These are phyloP conservation scores for Diorhabda elongata DNA, from an alignment of 1,140 invertebrate species.

Conservation along the genomic window DNA sequence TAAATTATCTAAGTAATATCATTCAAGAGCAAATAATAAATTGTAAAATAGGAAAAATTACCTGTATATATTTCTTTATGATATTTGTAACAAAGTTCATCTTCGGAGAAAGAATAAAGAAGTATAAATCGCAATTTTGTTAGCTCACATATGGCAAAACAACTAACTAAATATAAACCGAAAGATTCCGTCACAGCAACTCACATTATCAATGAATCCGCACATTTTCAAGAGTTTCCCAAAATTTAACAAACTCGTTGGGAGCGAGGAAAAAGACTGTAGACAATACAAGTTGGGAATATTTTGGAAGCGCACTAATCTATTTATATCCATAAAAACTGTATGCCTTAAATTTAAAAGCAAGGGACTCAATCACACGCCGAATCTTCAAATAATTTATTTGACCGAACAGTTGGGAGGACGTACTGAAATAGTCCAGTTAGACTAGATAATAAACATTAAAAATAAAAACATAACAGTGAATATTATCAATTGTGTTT, in stretches of 20 bases:
- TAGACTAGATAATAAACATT: not conserved
- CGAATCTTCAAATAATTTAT: conserved; percentile 1
- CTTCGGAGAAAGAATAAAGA: not conserved
- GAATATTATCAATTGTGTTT: no score
- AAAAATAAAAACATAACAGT: no score
- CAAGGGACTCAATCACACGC: conserved; percentile 1
- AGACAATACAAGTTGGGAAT: not conserved
- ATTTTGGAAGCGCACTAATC: not conserved
- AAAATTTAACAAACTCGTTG: not conserved
- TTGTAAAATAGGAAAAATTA: not conserved
- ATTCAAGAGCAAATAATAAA: no score
- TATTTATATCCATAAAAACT: conserved; percentile 1
- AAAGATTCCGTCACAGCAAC: not conserved
- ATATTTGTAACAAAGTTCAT: conserved; percentile 1
- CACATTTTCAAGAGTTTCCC: not conserved
- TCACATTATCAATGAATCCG: not conserved
- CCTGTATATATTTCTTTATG: not conserved
- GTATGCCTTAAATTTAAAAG: conserved; percentile 2
- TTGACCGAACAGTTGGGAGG: not conserved
- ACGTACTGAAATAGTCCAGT: not conserved
- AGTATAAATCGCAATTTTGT: not conserved
- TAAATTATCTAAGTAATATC: no score
- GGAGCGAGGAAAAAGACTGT: not conserved
- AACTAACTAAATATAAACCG: conserved; percentile 1
- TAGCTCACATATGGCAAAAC: not conserved